These are phyloP conservation scores for Phycodurus eques DNA, from an alignment of 2,113 vertebrate genomes.

Conservation along the genomic window DNA sequence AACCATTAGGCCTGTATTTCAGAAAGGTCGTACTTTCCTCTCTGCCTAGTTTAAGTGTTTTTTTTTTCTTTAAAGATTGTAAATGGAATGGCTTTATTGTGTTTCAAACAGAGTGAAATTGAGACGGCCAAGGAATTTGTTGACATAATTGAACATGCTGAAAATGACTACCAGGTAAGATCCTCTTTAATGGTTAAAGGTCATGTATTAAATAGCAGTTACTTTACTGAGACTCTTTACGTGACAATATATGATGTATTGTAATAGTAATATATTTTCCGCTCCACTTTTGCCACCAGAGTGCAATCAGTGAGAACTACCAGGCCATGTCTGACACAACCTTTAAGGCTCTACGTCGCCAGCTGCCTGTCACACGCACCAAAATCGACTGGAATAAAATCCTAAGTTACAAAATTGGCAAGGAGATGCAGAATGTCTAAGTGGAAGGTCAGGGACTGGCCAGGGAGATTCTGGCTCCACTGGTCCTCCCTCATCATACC, in stretches of 20 bases:
- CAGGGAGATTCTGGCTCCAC: conserved; percentile 32
- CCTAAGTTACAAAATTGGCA: conserved; percentile 98
- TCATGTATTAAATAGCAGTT: not conserved
- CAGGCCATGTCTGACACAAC: conserved; percentile 99
- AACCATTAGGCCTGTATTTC: not conserved
- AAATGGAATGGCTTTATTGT: not conserved
- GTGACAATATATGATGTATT: not conserved
- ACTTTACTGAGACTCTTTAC: not conserved
- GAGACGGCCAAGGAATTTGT: conserved; percentile 94
- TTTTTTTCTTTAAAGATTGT: not conserved
- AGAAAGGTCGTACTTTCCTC: not conserved
- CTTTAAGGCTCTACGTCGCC: conserved; percentile 97
- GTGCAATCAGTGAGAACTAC: conserved; percentile 97
- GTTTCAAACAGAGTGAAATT: conserved; percentile 82
- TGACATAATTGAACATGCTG: conserved; percentile 92
- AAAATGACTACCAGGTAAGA: conserved; percentile 96
- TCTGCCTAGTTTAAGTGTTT: not conserved
- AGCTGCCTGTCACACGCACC: conserved; percentile 95
- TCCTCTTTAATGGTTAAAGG: not conserved
- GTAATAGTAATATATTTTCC: not conserved
- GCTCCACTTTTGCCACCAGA: conserved; percentile 65
- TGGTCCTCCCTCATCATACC: conserved; percentile 38
- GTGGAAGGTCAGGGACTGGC: conserved; percentile 53
- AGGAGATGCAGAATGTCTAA: conserved; percentile 98
- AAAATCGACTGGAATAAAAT: conserved; percentile 99